Conservation (phyloP, 1,140 invertebrate species). For the Sinonovacula constricta region DNA sequence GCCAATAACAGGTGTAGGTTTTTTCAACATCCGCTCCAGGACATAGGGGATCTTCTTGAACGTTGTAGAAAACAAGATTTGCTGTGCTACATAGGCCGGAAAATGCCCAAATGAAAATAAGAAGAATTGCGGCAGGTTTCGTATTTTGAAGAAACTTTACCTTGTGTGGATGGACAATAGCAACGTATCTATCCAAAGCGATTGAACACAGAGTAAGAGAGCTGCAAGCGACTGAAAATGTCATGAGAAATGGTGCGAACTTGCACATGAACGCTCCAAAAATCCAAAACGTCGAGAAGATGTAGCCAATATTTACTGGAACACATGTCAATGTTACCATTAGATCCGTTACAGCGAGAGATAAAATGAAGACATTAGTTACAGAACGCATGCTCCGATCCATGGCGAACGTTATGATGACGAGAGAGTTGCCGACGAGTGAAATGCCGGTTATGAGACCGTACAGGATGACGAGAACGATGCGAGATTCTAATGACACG, state of each 20-base stretch:
- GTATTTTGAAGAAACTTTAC: conserved; percentile 80
- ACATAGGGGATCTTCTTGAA: conserved; percentile 35
- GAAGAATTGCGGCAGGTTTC: conserved; percentile 88
- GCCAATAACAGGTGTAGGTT: conserved; percentile 39
- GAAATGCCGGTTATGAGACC: too few relatives aligned
- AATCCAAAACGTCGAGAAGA: conserved; percentile 58
- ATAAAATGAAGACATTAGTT: conserved; percentile 68
- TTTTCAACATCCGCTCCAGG: not conserved
- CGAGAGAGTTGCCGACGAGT: conserved; percentile 62
- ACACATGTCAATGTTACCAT: conserved; percentile 59
- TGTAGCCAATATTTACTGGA: conserved; percentile 61
- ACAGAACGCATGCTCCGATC: conserved; percentile 65
- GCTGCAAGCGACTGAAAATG: conserved; percentile 64
- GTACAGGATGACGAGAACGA: too few relatives aligned
- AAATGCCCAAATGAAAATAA: conserved; percentile 93
- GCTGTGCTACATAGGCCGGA: conserved; percentile 84
- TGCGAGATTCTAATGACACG: too few relatives aligned
- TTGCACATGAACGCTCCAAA: conserved; percentile 65
- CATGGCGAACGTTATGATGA: conserved; percentile 59
- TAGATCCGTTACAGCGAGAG: conserved; percentile 64
- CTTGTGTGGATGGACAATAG: conserved; percentile 81
- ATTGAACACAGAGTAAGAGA: conserved; percentile 68
- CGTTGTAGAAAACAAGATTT: conserved; percentile 55
- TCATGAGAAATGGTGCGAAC: conserved; percentile 62
- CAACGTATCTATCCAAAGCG: conserved; percentile 67